Evolutionary conservation across 2,113 vertebrate species (phyloP).

Genomic region (Coptodon rendalli): DNA sequence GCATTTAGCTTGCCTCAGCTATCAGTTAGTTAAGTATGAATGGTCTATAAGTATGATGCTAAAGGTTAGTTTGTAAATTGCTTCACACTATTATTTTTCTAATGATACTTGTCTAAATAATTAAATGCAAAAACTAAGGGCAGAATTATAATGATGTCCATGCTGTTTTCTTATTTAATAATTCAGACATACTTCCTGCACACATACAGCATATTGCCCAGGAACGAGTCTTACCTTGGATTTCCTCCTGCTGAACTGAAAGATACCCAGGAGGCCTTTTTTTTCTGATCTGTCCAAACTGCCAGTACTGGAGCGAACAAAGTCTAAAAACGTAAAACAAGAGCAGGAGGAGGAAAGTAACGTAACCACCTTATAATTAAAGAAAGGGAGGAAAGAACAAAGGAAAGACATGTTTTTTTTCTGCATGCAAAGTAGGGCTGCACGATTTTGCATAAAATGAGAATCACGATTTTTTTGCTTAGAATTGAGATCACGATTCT

Average conservation of each 20-base stretch:
- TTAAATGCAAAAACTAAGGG: background rate
- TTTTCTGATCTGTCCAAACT: slow-evolving; percentile 76
- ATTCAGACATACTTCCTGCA: background rate
- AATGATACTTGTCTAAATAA: background rate
- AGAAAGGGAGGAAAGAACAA: background rate
- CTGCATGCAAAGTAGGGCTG: too few relatives aligned
- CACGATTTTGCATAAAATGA: too few relatives aligned
- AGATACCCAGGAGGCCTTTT: slow-evolving; percentile 83
- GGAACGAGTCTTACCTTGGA: slow-evolving; percentile 74
- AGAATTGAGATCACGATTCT: too few relatives aligned
- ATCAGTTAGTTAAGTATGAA: background rate
- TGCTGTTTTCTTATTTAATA: background rate
- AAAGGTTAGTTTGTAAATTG: background rate
- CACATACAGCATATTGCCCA: background rate
- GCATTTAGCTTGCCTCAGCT: background rate
- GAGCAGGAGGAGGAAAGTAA: background rate
- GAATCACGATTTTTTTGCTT: too few relatives aligned
- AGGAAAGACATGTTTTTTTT: background rate
- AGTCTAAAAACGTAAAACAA: slow-evolving; percentile 65
- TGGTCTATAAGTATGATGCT: background rate
- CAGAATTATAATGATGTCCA: background rate
- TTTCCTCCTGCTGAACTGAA: slow-evolving; percentile 79
- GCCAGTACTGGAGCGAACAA: slow-evolving; percentile 67
- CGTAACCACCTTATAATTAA: background rate
- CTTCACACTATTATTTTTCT: background rate